A percentile compares a stretch with the other conserved stretches of the same genome.
Evolutionary conservation across 2,888 invertebrate species (phyloP).

Genomic region (Bimastos eiseni): DNA sequence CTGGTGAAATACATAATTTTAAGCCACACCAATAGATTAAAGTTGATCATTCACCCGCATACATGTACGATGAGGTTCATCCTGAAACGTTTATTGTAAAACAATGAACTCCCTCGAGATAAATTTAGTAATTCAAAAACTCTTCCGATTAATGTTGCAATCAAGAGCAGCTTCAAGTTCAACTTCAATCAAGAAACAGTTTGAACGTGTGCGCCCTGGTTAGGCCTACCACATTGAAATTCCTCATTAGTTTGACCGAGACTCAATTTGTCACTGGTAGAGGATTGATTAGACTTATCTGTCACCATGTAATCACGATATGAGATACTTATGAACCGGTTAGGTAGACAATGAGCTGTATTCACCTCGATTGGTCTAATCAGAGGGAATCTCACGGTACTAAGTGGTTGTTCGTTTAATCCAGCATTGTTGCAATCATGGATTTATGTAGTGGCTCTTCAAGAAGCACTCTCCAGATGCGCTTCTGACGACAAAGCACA

Average conservation of each 20-base stretch:
- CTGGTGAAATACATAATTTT: too few relatives aligned
- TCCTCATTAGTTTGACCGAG: neutral
- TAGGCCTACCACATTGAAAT: neutral
- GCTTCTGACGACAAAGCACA: too few relatives aligned
- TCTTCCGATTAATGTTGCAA: neutral
- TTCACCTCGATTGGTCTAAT: neutral
- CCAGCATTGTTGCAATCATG: too few relatives aligned
- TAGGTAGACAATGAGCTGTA: neutral
- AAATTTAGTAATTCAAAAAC: neutral
- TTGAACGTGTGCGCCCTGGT: neutral
- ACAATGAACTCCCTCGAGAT: neutral
- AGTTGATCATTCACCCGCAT: too few relatives aligned
- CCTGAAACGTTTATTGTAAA: too few relatives aligned
- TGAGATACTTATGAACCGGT: neutral
- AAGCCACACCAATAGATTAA: too few relatives aligned
- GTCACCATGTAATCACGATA: neutral
- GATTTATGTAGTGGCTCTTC: too few relatives aligned
- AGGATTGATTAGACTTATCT: neutral
- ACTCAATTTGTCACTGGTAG: neutral
- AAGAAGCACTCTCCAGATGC: too few relatives aligned
- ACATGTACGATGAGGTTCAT: too few relatives aligned
- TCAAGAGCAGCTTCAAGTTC: neutral
- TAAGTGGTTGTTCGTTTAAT: too few relatives aligned
- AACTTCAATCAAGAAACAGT: neutral
- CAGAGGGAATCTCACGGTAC: neutral